Percentiles rank a stretch among this genome's conserved stretches.
Conservation (phyloP, 2,888 invertebrate species). For the Spodoptera picta region DNA sequence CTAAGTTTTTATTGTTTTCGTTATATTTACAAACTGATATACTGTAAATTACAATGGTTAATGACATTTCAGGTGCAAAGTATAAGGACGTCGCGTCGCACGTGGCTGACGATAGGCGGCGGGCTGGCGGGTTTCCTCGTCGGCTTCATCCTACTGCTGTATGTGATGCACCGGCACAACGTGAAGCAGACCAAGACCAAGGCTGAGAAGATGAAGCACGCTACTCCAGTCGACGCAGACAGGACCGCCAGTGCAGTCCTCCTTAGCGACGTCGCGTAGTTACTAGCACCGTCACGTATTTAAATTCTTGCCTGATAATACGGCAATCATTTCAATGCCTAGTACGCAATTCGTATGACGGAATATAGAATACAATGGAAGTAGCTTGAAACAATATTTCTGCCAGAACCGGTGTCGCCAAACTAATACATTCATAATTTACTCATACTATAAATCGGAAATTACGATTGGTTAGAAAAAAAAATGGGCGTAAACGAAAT, state of each 20-base stretch:
- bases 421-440: too few species aligned
- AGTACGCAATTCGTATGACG: conserved; percentile 37
- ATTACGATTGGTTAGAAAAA: too few species aligned
- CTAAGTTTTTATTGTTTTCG: too few species aligned
- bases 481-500: too few species aligned
- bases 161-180: conserved; percentile 83
- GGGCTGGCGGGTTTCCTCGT: conserved; percentile 83
- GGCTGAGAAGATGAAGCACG: conserved; percentile 70
- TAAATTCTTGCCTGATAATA: conserved; percentile 32
- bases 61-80: conserved; percentile 70
- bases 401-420: too few species aligned
- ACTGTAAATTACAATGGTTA: neutral
- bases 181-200: conserved; percentile 79
- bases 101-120: conserved; percentile 83
- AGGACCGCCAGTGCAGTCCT: conserved; percentile 72
- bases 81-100: conserved; percentile 71
- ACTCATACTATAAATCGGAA: too few species aligned
- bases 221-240: conserved; percentile 66
- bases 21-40: too few species aligned
- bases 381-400: too few species aligned
- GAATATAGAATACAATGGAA: too few species aligned
- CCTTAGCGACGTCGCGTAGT: conserved; percentile 63
- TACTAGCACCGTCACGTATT: conserved; percentile 16
- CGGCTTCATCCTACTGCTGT: conserved; percentile 82
- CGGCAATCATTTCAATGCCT: conserved; percentile 25